Conservation (phyloP, 2,888 invertebrate species). For the Catocala sponsa region DNA sequence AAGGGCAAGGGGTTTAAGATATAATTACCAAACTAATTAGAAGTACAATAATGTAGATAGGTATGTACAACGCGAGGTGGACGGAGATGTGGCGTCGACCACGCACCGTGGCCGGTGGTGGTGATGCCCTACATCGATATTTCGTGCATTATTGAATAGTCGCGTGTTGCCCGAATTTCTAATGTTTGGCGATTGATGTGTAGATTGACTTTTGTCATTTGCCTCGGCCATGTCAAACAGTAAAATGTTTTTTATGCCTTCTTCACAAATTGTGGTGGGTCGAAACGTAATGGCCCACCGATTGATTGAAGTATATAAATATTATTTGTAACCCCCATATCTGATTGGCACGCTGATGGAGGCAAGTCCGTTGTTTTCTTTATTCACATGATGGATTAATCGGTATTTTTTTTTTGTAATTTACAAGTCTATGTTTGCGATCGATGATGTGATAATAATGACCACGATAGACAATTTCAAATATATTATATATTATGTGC, state of each 20-base stretch:
- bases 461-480: slow-evolving; percentile 30
- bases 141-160: slow-evolving; percentile 86
- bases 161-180: slow-evolving; percentile 86
- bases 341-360: slow-evolving; percentile 83
- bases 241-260: slow-evolving; percentile 84
- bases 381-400: slow-evolving; percentile 60
- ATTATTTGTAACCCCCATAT: slow-evolving; percentile 67
- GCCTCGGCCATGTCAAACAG: slow-evolving; percentile 84
- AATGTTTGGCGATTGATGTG: slow-evolving; percentile 88
- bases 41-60: slow-evolving; percentile 49
- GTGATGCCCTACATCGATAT: slow-evolving; percentile 87
- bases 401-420: slow-evolving; percentile 30
- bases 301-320: slow-evolving; percentile 76
- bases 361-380: slow-evolving; percentile 74
- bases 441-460: slow-evolving; percentile 48
- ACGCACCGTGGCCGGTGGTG: slow-evolving; percentile 65
- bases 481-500: slow-evolving; percentile 9
- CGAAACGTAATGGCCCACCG: slow-evolving; percentile 79
- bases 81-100: slow-evolving; percentile 63
- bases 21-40: slow-evolving; percentile 24
- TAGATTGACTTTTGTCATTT: slow-evolving; percentile 89
- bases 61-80: slow-evolving; percentile 59
- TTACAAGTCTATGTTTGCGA: slow-evolving; percentile 50
- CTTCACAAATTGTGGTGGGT: slow-evolving; percentile 79
- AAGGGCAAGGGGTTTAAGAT: slow-evolving; percentile 15